phyloP scores from a whole-genome alignment of 2,113 vertebrate genomes.

The Notothenia coriiceps region DNA sequence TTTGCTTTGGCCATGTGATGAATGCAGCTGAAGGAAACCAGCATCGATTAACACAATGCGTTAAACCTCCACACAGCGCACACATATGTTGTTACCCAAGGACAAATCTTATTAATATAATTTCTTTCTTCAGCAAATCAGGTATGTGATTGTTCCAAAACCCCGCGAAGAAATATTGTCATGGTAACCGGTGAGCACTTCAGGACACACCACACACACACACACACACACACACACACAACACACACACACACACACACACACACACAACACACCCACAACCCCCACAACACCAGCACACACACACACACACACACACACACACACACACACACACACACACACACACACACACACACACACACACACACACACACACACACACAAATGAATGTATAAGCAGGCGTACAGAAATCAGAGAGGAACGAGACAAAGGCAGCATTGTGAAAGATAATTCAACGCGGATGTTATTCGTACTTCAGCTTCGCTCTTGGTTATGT shows the following conservation, averaged over 20 bases:
- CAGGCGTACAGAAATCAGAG: slow-evolving; percentile 17
- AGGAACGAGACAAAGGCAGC: neutral
- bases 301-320: too few relatives aligned
- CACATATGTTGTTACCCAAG: slow-evolving; percentile 49
- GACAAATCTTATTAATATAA: slow-evolving; percentile 63
- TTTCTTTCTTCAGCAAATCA: slow-evolving; percentile 42
- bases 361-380: slow-evolving; percentile 3
- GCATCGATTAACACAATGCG: slow-evolving; percentile 55
- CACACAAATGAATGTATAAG: slow-evolving; percentile 36
- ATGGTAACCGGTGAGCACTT: slow-evolving; percentile 81
- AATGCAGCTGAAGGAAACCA: slow-evolving; percentile 20
- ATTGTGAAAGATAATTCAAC: slow-evolving; percentile 12
- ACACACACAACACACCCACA: too few relatives aligned
- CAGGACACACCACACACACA: slow-evolving; percentile 28
- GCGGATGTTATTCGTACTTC: neutral
- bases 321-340: too few relatives aligned
- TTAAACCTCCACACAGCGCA: slow-evolving; percentile 27
- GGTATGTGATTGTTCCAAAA: slow-evolving; percentile 72
- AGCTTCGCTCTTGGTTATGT: neutral
- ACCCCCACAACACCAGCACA: too few relatives aligned
- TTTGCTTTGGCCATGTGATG: slow-evolving; percentile 12
- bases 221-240: too few relatives aligned
- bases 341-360: neutral
- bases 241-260: too few relatives aligned
- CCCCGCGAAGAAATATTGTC: slow-evolving; percentile 74